Evolutionary conservation across 1,140 invertebrate genomes (phyloP), one percentile per base, ranked within the genome.

Genomic region (Megathymus violae): DNA sequence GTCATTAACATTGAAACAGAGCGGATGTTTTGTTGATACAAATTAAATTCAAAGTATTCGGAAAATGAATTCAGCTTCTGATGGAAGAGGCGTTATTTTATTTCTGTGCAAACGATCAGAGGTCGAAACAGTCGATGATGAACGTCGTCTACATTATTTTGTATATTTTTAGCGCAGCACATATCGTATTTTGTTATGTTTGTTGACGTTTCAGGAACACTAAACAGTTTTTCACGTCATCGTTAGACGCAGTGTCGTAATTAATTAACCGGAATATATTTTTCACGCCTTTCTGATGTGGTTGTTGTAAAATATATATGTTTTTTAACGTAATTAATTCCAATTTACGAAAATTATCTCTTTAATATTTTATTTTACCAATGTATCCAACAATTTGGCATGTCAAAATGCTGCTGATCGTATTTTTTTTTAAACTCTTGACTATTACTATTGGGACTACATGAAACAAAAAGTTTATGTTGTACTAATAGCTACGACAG

Each of bases 191-290:
- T 61, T 64, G 51, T 67, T 56, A 54, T 43, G 36, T 58, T 71
- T 71, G 69, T 71, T 71, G 63, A 67, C 50, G 51, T 71, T 64
- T 71, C 44, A 44, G 31, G 61, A 62, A 64, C 52, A 56, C 22
- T 40, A 51, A 36, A 51, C 31, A 36, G 15, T 52, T 52, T 54
- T 41, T 43, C 38, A 16, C 51, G 19, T 13, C 51, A 38, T 38
- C 38, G 15, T 43, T 15, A 31, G 14, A 62, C 22, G n/a, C 14
- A 44, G 22, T 11, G 14, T 62, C 13, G 50, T 51, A 31, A 46
- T 54, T 27, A 27, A 54, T 54, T 25, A 40, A 41, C 38, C 51
- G 19, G 19, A 54, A 54, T 27, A 25, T 25, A 19, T 54, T 47
- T 47, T 13, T 47, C 27, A 31, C 27, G 27, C 9, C 27, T n/a